Percentiles rank a stretch among this genome's conserved stretches.
phyloP scores from a whole-genome alignment of 2,888 invertebrate genomes.

The Iselma pallidipennis region DNA sequence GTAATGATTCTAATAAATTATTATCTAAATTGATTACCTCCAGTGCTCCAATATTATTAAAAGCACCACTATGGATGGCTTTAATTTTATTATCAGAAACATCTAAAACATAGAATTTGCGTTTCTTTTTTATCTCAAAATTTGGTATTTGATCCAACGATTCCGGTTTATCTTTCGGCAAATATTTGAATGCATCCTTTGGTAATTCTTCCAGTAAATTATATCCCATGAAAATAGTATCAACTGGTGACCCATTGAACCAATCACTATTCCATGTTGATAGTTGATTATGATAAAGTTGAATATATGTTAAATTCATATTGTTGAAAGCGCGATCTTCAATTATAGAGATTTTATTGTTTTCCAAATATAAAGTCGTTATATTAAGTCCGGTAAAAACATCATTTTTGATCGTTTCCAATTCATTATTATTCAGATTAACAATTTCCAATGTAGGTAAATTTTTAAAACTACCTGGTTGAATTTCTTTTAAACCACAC shows the following conservation, averaged over 20 bases:
- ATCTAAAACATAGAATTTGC: not conserved
- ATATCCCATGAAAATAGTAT: not conserved
- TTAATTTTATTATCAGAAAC: not conserved
- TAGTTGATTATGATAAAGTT: conserved; percentile 35
- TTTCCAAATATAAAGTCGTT: not conserved
- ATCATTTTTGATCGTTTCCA: not conserved
- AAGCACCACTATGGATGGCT: not conserved
- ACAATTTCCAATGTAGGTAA: not conserved
- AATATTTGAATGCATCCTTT: conserved; percentile 28
- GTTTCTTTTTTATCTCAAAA: too few species aligned
- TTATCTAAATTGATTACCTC: not conserved
- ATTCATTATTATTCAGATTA: not conserved
- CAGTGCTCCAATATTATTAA: not conserved
- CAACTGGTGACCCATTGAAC: conserved; percentile 34
- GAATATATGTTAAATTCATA: conserved; percentile 15
- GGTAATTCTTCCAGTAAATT: conserved; percentile 27
- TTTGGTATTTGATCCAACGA: too few species aligned
- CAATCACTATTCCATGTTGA: conserved; percentile 35
- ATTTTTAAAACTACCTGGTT: not conserved
- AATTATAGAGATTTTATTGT: conserved; percentile 11
- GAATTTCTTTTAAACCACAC: not conserved
- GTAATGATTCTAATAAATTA: not conserved
- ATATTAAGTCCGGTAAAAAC: conserved; percentile 4
- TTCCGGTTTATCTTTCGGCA: not conserved
- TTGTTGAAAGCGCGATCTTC: conserved; percentile 9